Base-by-base conservation (phyloP, 2,888 invertebrate genomes). In the Cantharis rufa region DNA sequence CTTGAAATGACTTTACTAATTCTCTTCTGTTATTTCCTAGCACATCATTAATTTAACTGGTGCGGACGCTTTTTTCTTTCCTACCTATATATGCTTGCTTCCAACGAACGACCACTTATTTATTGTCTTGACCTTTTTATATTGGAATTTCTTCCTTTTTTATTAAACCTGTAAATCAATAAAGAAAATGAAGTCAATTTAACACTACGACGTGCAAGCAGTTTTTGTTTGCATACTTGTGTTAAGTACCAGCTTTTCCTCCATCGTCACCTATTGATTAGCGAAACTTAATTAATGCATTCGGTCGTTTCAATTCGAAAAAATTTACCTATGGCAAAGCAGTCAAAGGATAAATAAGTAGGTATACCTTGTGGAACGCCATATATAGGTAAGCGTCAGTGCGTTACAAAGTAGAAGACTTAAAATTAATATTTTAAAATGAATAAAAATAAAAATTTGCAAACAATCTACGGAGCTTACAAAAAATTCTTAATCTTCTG, bases 1-100 rank as follows among this genome's bases (percentile, higher is more conserved):
- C 83, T 82, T 80, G 81, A 82, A 83, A 84, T 84, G 84, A 84
- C 84, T 84, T 82, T 82, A 84, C 84, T 83, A 84, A 84, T 84
- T 84, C 84, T 82, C 80, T 83, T 82, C 81, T 82, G 82, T 82
- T 82, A 82, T 81, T 79, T 81, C 79, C 82, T 82, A 84, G 81
- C 84, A 84, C 84, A 81, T 84, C 83, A 84, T 84, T 84, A 84
- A 84, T 84, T 84, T 81, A 84, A 83, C 81, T 76, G 78, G 73
- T 77, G 78, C 72, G 71, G 68, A 71, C 70, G 70, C 69, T 77
- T 69, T 72, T 62, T 66, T 63, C 74, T 74, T 74, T 62, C 68
- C 62, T 73, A 24, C 28, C 68, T 62, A 48, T 10, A 21, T 28
- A 28, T 28, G 10, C 10, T 10, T 70, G 48, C 48, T 48, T 48